Evolutionary conservation across 2,797 vertebrate genomes (phyloP).

Genomic region (Mastacembelus armatus): DNA sequence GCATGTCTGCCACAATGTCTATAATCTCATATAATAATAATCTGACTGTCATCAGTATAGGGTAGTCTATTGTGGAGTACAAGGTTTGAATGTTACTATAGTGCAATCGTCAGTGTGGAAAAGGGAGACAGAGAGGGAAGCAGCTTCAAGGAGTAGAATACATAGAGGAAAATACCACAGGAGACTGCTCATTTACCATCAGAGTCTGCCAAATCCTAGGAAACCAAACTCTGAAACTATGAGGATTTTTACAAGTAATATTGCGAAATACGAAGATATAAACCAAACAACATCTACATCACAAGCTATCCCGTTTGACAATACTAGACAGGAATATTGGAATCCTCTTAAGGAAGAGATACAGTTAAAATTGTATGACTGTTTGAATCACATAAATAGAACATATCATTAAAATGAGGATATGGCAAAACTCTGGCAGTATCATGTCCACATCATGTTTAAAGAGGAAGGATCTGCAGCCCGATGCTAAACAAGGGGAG

Average conservation of each 20-base stretch:
- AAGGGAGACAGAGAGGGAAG: conserved; percentile 68
- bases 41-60: not conserved
- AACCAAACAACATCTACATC: conserved; percentile 7
- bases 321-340: conserved; percentile 18
- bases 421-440: conserved; percentile 68
- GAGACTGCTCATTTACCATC: conserved; percentile 66
- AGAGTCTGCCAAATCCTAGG: conserved; percentile 75
- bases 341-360: conserved; percentile 41
- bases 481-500: conserved; percentile 55
- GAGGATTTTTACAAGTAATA: conserved; percentile 47
- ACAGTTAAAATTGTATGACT: conserved; percentile 1
- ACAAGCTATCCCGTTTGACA: conserved; percentile 7
- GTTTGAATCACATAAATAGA: conserved; percentile 13
- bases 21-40: conserved; percentile 12
- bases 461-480: conserved; percentile 66
- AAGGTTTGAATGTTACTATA: conserved; percentile 41
- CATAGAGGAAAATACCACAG: conserved; percentile 71
- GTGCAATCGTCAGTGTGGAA: conserved; percentile 53
- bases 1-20: conserved; percentile 11
- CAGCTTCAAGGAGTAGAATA: conserved; percentile 72
- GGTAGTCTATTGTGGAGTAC: conserved; percentile 22
- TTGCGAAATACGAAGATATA: conserved; percentile 39
- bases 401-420: conserved; percentile 38
- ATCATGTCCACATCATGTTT: conserved; percentile 53
- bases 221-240: conserved; percentile 31